Conservation (phyloP, 1,140 invertebrate species). For the Lasioglossum baleicum region DNA sequence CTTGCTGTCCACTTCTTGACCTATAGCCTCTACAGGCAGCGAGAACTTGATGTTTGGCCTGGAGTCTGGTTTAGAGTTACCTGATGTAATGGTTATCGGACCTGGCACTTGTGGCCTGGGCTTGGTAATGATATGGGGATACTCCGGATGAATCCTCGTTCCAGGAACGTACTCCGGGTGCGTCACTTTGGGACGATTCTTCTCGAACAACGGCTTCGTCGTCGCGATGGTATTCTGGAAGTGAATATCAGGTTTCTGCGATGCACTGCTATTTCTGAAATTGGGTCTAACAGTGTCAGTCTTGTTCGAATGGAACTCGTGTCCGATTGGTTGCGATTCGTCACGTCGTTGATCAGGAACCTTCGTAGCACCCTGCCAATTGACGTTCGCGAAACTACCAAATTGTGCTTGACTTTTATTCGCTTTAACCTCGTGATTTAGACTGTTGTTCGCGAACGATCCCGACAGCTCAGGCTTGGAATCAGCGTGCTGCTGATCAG, state of each 20-base stretch:
- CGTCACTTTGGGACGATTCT: conserved; percentile 20
- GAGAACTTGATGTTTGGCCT: conserved; percentile 70
- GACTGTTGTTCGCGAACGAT: conserved; percentile 34
- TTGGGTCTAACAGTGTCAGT: neutral
- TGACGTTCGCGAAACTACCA: conserved; percentile 14
- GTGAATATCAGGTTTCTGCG: conserved; percentile 1
- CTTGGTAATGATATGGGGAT: conserved; percentile 75
- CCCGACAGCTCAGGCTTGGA: conserved; percentile 5
- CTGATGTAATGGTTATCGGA: conserved; percentile 71
- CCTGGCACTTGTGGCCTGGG: conserved; percentile 69
- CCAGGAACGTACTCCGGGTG: conserved; percentile 51
- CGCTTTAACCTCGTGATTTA: conserved; percentile 8
- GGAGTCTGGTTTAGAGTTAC: conserved; percentile 57
- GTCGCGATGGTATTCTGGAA: neutral
- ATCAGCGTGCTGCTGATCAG: conserved; percentile 10
- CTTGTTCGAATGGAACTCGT: neutral
- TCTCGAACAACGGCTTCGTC: neutral
- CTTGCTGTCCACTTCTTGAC: conserved; percentile 69
- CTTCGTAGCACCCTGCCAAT: conserved; percentile 27
- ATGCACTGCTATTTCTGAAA: conserved; percentile 16
- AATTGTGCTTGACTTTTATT: conserved; percentile 24
- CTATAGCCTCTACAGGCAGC: conserved; percentile 69
- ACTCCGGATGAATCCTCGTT: conserved; percentile 71
- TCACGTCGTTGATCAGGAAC: neutral
- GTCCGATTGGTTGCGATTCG: neutral